Base-by-base conservation (phyloP, 2,797 vertebrate genomes). In the Aphelocoma californica region DNA sequence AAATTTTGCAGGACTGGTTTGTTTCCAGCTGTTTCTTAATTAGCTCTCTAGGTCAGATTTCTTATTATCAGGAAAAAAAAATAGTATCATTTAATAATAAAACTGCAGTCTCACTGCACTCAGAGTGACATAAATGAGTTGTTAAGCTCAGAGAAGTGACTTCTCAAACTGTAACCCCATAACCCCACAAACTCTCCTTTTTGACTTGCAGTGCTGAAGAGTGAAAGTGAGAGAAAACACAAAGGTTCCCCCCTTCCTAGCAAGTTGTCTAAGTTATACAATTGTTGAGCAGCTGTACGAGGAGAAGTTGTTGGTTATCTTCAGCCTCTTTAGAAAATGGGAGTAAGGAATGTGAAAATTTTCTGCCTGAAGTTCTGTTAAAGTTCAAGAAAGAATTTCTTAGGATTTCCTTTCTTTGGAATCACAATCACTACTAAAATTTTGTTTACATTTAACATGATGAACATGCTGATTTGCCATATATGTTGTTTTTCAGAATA, bases 21-120 rank as follows among this genome's bases (percentile, higher is more conserved):
- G 34, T 84, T 94, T 94, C 88, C 94, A 96, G 61, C 21, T 77
- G 12, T 77, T 84, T 94, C 83, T 88, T 92, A 93, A 95, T 96
- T 95, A 95, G 57, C 88, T 81, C 78, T 93, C 57, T 77, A 77
- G 91, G 71, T 94, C 83, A 78, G 32, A 92, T 67, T 90, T 92
- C 78, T 80, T 95, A 91, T 93, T 90, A 92, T 77, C 17, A 15
- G 66, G 44, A 53, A 83, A 86, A 86, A 77, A 75, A 66, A 77
- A 61, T 48, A 75, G 58, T 40, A 79, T 25, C 16, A 81, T 70
- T 95, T 93, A 64, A 71, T 79, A 91, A 92, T 87, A 92, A 96
- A 95, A 36, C 42, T 0, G 0, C 73, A 85, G 64, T 85, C 88
- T 95, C 85, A 42, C 31, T 77, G n/a, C 74, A 54, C 60, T 88